Percentiles rank a stretch among this genome's conserved stretches.
These are phyloP conservation scores for Murina feae DNA, from an alignment of 2,113 vertebrate species.

Conservation along the genomic window DNA sequence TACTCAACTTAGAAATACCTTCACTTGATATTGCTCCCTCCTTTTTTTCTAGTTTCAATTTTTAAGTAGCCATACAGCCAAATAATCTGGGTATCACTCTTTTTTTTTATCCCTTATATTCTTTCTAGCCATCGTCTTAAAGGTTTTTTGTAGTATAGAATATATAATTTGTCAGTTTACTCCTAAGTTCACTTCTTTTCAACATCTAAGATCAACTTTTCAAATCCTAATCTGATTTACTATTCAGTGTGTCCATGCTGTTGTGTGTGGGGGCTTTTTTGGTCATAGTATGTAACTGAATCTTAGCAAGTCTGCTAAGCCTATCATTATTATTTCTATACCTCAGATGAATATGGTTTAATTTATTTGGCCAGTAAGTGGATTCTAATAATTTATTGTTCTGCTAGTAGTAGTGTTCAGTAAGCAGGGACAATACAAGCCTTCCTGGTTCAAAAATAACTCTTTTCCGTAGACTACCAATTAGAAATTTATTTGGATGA, in stretches of 20 bases:
- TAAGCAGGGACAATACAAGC: not conserved
- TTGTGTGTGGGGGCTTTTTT: not conserved
- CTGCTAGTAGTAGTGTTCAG: not conserved
- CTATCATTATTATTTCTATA: not conserved
- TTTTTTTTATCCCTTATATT: not conserved
- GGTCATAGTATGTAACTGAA: not conserved
- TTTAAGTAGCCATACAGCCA: not conserved
- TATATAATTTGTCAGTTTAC: not conserved
- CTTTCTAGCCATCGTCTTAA: not conserved
- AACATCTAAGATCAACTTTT: not conserved
- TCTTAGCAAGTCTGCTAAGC: not conserved
- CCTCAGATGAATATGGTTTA: conserved; percentile 12
- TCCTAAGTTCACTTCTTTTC: conserved; percentile 2
- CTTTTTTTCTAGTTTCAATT: not conserved
- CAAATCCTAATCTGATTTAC: not conserved
- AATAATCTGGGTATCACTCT: not conserved
- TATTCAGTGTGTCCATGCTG: not conserved
- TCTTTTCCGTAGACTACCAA: conserved; percentile 4
- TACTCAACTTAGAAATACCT: not conserved
- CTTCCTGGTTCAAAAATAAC: conserved; percentile 24
- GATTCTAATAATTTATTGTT: conserved; percentile 5
- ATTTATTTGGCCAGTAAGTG: not conserved
- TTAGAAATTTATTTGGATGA: conserved; percentile 55
- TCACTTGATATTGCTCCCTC: not conserved
- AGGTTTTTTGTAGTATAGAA: not conserved